Percentiles rank a stretch among this genome's conserved stretches.
Conservation (phyloP, 2,888 invertebrate genomes). For the Rapana venosa region DNA sequence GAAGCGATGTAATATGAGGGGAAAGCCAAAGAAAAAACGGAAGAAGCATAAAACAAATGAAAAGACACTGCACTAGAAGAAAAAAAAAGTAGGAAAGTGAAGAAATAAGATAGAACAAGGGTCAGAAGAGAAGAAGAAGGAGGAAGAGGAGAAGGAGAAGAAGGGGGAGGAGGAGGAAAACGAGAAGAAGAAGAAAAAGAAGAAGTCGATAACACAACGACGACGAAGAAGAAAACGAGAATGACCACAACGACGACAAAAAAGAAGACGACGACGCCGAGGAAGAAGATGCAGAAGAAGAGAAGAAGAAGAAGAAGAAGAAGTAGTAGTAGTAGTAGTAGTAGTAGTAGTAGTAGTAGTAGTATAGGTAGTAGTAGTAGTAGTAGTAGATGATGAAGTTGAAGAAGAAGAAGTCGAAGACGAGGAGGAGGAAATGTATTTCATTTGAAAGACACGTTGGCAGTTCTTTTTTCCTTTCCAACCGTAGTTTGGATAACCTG, state of each 20-base stretch:
- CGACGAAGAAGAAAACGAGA: not conserved
- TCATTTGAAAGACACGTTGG: not conserved
- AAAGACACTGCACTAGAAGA: not conserved
- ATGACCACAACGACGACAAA: not conserved
- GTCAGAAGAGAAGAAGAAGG: not conserved
- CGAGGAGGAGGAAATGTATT: not conserved
- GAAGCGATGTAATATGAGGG: not conserved
- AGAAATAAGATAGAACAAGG: not conserved
- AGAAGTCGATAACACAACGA: not conserved
- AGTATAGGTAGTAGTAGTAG: not conserved
- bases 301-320: not conserved
- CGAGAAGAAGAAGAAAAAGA: not conserved
- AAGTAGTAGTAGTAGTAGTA: not conserved
- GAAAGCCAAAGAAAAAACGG: not conserved
- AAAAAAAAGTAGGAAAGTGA: not conserved
- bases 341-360: not conserved
- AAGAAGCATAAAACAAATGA: not conserved
- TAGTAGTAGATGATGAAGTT: not conserved
- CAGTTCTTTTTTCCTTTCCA: no score
- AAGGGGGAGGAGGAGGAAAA: not conserved
- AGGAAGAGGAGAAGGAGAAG: not conserved
- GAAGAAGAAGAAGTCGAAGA: not conserved
- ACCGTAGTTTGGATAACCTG: no score
- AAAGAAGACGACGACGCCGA: not conserved
- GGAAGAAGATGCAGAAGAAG: not conserved